These are phyloP conservation scores for Microctonus hyperodae DNA, from an alignment of 2,888 invertebrate genomes.

Conservation along the genomic window DNA sequence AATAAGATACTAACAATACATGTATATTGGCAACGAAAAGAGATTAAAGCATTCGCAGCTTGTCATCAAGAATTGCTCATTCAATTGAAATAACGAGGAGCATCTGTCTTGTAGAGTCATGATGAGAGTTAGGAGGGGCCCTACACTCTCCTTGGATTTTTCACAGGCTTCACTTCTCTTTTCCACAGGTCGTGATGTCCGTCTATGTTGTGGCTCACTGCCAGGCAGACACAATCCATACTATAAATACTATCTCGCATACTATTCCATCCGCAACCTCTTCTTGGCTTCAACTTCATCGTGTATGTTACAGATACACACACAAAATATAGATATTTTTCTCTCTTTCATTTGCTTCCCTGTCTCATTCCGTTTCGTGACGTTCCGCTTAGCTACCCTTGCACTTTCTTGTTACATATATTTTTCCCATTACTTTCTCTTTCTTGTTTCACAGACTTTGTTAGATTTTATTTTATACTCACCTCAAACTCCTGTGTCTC, in stretches of 20 bases:
- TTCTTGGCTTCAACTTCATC: conserved; percentile 20
- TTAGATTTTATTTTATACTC: conserved; percentile 10
- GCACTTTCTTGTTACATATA: conserved; percentile 15
- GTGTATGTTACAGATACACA: not conserved
- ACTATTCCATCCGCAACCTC: conserved; percentile 41
- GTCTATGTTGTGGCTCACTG: conserved; percentile 47
- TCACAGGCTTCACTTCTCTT: conserved; percentile 28
- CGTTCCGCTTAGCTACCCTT: conserved; percentile 34
- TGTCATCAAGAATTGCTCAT: conserved; percentile 23
- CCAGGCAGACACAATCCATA: conserved; percentile 61
- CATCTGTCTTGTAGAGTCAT: conserved; percentile 20
- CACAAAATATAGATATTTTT: conserved; percentile 12
- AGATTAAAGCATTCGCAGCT: not conserved
- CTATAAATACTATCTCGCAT: conserved; percentile 57
- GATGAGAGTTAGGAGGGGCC: not conserved
- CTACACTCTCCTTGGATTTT: conserved; percentile 7
- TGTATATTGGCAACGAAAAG: not conserved
- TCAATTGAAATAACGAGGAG: conserved; percentile 25
- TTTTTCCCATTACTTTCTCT: not conserved
- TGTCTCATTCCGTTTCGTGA: conserved; percentile 36
- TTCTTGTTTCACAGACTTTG: not conserved
- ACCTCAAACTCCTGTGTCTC: not conserved
- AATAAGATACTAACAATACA: not conserved
- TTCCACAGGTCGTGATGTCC: conserved; percentile 37
- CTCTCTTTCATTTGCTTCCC: conserved; percentile 15